A percentile compares a stretch with the other conserved stretches of the same genome.
phyloP scores from a whole-genome alignment of 2,113 vertebrate genomes.

The Phaethornis superciliosus region DNA sequence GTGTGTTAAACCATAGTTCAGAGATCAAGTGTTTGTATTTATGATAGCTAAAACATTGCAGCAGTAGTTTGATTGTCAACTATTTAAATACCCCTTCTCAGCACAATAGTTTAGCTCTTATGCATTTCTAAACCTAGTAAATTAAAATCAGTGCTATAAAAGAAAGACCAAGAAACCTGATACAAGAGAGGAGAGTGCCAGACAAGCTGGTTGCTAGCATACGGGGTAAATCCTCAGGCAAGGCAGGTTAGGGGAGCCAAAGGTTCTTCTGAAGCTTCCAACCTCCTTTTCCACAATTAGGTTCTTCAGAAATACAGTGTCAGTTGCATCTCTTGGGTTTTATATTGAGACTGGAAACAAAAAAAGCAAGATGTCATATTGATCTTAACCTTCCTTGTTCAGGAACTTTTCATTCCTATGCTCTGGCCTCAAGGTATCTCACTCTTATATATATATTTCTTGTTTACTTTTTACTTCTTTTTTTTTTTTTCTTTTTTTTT shows the following conservation, averaged over 20 bases:
- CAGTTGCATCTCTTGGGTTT: neutral
- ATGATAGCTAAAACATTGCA: neutral
- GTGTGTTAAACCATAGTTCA: neutral
- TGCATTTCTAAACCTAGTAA: neutral
- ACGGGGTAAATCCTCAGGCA: neutral
- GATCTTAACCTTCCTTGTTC: neutral
- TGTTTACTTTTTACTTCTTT: neutral
- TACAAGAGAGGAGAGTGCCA: neutral
- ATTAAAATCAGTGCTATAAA: neutral
- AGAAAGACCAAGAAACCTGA: neutral
- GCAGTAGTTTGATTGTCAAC: neutral
- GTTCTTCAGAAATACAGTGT: neutral
- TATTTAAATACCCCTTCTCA: neutral
- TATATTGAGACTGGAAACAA: neutral
- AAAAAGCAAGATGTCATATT: neutral
- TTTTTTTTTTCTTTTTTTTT: neutral
- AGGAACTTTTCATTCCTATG: neutral
- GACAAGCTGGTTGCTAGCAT: neutral
- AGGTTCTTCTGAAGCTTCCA: neutral
- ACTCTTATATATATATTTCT: neutral
- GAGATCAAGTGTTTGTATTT: neutral
- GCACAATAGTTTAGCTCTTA: neutral
- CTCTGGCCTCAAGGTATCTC: neutral
- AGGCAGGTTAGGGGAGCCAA: neutral
- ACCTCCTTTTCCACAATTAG: neutral